Conservation (phyloP, 2,888 invertebrate species). For the Hydropsyche betteni region DNA sequence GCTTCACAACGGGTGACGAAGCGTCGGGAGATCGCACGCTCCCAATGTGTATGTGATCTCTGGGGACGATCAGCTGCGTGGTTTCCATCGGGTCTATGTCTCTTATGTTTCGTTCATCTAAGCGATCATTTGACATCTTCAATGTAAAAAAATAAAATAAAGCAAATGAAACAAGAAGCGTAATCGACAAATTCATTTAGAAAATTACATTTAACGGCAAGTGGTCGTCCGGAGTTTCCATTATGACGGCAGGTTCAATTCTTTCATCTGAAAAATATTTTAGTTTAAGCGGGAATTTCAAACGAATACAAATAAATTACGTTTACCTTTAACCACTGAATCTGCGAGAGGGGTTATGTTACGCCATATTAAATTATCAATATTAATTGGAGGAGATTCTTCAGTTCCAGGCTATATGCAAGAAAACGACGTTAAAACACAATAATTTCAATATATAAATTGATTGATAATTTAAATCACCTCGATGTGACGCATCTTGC, state of each 20-base stretch:
- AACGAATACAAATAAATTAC: neutral
- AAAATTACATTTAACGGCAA: slow-evolving; percentile 62
- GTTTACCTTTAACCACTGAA: slow-evolving; percentile 48
- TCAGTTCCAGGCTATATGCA: slow-evolving; percentile 44
- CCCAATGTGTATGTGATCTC: slow-evolving; percentile 41
- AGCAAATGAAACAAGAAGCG: neutral
- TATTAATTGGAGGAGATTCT: slow-evolving; percentile 56
- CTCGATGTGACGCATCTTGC: slow-evolving; percentile 66
- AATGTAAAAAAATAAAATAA: slow-evolving; percentile 3
- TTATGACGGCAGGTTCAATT: slow-evolving; percentile 39
- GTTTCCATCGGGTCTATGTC: slow-evolving; percentile 64
- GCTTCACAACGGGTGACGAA: slow-evolving; percentile 38
- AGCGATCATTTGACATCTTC: slow-evolving; percentile 66
- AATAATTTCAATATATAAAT: neutral
- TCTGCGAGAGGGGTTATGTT: slow-evolving; percentile 56
- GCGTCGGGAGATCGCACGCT: slow-evolving; percentile 40
- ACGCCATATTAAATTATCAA: slow-evolving; percentile 66
- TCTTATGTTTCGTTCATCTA: slow-evolving; percentile 56
- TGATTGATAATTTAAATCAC: slow-evolving; percentile 27
- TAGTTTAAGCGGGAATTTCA: neutral
- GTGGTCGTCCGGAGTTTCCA: slow-evolving; percentile 58
- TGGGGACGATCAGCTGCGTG: slow-evolving; percentile 61
- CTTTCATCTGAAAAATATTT: slow-evolving; percentile 46
- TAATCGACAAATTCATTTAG: neutral
- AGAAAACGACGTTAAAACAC: slow-evolving; percentile 8